phyloP scores from a whole-genome alignment of 2,797 vertebrate genomes.

The Meda fulgida region DNA sequence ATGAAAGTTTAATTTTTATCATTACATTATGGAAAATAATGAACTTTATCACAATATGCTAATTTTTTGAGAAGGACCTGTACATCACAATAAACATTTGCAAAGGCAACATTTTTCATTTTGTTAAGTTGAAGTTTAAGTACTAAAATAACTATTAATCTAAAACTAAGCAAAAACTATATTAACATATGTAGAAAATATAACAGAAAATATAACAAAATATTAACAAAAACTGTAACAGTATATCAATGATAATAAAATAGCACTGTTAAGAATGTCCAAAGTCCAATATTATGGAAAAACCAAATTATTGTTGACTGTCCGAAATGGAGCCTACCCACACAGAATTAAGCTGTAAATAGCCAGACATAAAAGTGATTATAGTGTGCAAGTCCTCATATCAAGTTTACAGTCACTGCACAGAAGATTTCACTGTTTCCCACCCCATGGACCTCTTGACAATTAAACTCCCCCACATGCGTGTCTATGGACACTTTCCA shows the following conservation, averaged over 20 bases:
- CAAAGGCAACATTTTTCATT: no score
- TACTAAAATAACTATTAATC: no score
- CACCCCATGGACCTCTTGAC: neutral
- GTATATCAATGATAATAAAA: neutral
- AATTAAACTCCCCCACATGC: conserved; percentile 22
- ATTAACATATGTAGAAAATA: neutral
- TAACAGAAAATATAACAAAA: neutral
- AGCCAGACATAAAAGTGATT: conserved; percentile 9
- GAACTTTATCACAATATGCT: no score
- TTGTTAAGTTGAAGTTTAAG: no score
- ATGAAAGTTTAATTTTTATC: no score
- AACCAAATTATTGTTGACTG: neutral
- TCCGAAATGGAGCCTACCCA: neutral
- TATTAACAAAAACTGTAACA: neutral
- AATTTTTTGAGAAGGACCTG: no score
- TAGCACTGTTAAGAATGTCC: neutral
- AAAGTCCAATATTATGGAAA: neutral
- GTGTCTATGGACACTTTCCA: neutral
- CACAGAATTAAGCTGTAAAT: neutral
- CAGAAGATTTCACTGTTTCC: neutral
- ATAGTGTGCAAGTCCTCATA: neutral
- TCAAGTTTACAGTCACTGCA: conserved; percentile 31
- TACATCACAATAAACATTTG: neutral
- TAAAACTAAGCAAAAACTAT: neutral
- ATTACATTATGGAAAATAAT: no score